Conservation (phyloP, 2,888 invertebrate genomes). For the Epinotia demarniana region DNA sequence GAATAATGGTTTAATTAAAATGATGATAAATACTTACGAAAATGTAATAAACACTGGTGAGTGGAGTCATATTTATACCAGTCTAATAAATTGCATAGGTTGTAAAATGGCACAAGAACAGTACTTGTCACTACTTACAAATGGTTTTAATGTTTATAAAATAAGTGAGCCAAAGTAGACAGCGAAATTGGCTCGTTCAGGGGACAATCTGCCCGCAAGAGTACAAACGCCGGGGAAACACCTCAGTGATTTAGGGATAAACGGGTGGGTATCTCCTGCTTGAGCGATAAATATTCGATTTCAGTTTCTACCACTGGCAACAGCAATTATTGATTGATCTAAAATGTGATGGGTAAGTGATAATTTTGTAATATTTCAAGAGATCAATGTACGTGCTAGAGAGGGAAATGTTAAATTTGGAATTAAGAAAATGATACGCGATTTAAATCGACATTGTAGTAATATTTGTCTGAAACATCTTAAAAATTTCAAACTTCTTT, state of each 20-base stretch:
- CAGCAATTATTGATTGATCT: neutral
- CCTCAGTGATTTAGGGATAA: constrained; percentile 60
- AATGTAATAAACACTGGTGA: neutral
- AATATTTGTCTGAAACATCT: neutral
- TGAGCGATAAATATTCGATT: constrained; percentile 49
- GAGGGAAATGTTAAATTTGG: too few species aligned
- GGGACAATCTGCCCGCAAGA: constrained; percentile 53
- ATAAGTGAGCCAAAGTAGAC: neutral
- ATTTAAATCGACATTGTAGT: too few species aligned
- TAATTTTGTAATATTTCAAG: too few species aligned
- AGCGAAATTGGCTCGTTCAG: constrained; percentile 15
- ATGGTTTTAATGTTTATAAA: neutral
- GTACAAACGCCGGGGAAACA: constrained; percentile 62
- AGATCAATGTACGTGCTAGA: too few species aligned
- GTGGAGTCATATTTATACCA: too few species aligned
- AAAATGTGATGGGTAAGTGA: neutral
- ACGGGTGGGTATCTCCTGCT: constrained; percentile 51
- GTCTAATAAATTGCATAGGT: too few species aligned
- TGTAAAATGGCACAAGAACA: too few species aligned
- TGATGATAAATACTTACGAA: neutral
- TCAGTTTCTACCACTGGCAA: constrained; percentile 8
- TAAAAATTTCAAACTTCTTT: neutral
- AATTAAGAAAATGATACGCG: too few species aligned
- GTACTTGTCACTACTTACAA: neutral
- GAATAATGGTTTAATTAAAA: neutral